Evolutionary conservation across 2,113 vertebrate species (phyloP).

Genomic region (Dicrurus megarhynchus): DNA sequence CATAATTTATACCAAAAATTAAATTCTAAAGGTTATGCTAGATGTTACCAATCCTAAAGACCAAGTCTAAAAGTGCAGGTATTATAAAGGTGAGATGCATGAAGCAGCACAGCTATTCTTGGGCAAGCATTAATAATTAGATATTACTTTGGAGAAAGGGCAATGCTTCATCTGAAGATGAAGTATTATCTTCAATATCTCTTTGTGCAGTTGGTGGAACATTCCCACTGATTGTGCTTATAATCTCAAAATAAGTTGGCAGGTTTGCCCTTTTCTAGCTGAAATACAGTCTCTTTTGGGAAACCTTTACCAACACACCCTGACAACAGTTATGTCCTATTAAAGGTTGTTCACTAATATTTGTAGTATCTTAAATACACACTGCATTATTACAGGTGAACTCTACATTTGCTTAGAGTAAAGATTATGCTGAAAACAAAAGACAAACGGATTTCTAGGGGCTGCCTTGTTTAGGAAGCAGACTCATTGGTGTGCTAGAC

Average conservation of each 20-base stretch:
- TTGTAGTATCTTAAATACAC: slow-evolving; percentile 55
- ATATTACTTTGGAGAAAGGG: slow-evolving; percentile 68
- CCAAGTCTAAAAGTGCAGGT: neutral
- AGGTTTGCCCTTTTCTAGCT: slow-evolving; percentile 72
- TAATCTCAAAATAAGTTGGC: slow-evolving; percentile 69
- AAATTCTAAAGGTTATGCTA: slow-evolving; percentile 45
- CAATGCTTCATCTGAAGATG: slow-evolving; percentile 69
- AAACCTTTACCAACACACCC: slow-evolving; percentile 55
- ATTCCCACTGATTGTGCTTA: slow-evolving; percentile 51
- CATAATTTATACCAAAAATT: slow-evolving; percentile 33
- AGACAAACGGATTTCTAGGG: neutral
- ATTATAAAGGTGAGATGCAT: slow-evolving; percentile 27
- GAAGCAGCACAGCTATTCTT: slow-evolving; percentile 48
- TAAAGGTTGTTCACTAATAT: slow-evolving; percentile 71
- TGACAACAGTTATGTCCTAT: slow-evolving; percentile 63
- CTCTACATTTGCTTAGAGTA: slow-evolving; percentile 53
- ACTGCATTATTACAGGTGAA: slow-evolving; percentile 44
- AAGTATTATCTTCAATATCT: slow-evolving; percentile 60
- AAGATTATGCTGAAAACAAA: slow-evolving; percentile 52
- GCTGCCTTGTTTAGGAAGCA: neutral
- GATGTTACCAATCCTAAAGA: neutral
- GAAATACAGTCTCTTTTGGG: slow-evolving; percentile 66
- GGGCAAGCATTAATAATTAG: slow-evolving; percentile 68
- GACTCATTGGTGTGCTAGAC: neutral
- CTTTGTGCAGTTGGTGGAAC: slow-evolving; percentile 54